Conservation (phyloP, 1,140 invertebrate genomes). For the Catajapyx aquilonaris region DNA sequence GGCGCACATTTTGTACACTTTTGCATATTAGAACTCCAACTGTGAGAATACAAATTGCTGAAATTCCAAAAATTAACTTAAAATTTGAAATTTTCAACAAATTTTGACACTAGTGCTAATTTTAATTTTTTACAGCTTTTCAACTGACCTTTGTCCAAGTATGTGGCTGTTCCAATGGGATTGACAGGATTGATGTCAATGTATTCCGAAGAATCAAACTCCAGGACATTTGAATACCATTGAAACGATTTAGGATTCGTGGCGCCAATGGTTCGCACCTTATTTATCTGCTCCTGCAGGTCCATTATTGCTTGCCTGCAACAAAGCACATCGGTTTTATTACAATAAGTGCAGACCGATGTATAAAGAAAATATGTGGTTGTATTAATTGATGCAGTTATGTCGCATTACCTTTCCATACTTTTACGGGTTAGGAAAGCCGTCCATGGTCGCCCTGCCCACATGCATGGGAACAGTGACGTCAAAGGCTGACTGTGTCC, state of each 20-base stretch:
- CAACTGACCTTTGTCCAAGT: too few species aligned
- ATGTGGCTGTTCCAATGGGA: too few species aligned
- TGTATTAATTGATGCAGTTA: not conserved
- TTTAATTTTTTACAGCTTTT: too few species aligned
- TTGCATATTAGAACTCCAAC: too few species aligned
- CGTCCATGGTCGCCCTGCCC: slow-evolving; percentile 60
- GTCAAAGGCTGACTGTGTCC: slow-evolving; percentile 42
- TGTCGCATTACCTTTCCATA: slow-evolving; percentile 4
- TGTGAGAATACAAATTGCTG: too few species aligned
- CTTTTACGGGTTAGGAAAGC: slow-evolving; percentile 38
- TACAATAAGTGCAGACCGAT: too few species aligned
- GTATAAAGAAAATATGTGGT: too few species aligned
- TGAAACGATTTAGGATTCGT: not conserved
- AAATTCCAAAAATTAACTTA: too few species aligned
- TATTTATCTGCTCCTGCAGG: slow-evolving; percentile 7
- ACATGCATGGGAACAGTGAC: slow-evolving; percentile 39
- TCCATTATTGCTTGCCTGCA: slow-evolving; percentile 2
- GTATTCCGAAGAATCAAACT: slow-evolving; percentile 5
- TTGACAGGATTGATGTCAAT: slow-evolving; percentile 1
- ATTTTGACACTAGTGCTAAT: too few species aligned
- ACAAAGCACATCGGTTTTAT: too few species aligned
- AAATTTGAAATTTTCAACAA: too few species aligned
- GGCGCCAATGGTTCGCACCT: not conserved
- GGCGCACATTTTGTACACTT: too few species aligned
- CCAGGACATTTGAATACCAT: slow-evolving; percentile 7